Conservation (phyloP, 2,113 vertebrate genomes). For the Perca flavescens region DNA sequence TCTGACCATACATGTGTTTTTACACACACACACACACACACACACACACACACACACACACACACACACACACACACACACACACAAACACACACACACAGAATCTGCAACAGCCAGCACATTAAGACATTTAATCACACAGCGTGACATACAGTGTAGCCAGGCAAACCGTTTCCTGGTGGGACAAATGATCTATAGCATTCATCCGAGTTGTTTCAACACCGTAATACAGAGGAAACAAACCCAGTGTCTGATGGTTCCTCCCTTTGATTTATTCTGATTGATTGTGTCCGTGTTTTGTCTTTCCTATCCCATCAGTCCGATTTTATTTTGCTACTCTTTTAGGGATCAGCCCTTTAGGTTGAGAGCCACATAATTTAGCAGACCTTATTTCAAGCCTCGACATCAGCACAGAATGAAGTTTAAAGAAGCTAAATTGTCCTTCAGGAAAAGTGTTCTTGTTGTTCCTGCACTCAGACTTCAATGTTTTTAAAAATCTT, state of each 20-base stretch:
- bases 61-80: background rate
- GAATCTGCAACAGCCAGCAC: background rate
- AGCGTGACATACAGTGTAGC: slow-evolving; percentile 7
- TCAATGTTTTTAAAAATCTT: background rate
- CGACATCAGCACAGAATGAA: background rate
- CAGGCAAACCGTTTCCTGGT: slow-evolving; percentile 27
- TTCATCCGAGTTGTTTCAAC: background rate
- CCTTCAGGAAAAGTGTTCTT: background rate
- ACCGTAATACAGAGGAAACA: slow-evolving; percentile 1
- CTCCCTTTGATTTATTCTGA: background rate
- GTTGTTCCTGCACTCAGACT: background rate
- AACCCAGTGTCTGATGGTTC: background rate
- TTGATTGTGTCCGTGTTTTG: background rate
- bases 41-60: no score
- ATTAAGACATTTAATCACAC: slow-evolving; percentile 28
- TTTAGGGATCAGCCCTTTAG: background rate
- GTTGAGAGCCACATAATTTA: background rate
- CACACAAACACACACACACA: background rate
- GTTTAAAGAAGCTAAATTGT: background rate
- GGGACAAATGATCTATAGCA: slow-evolving; percentile 30
- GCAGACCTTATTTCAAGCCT: background rate
- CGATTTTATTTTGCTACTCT: background rate
- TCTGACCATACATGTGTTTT: no score
- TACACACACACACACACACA: no score
- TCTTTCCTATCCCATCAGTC: background rate